These are phyloP conservation scores for Uromys caudimaculatus DNA, from an alignment of 2,797 vertebrate genomes.

Conservation along the genomic window DNA sequence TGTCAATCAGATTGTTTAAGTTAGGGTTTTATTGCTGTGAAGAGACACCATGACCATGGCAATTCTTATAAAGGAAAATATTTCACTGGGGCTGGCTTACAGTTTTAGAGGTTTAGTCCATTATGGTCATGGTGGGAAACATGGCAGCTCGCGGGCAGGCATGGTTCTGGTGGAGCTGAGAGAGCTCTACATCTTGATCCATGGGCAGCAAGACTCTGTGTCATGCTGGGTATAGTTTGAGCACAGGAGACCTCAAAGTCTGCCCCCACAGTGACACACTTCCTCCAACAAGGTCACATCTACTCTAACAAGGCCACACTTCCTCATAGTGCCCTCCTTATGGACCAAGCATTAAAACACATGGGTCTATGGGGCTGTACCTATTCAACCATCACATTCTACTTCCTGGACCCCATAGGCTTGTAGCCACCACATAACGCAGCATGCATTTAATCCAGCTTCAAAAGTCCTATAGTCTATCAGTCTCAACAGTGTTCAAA, in stretches of 20 bases:
- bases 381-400: not conserved
- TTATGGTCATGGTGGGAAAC: not conserved
- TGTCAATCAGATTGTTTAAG: not conserved
- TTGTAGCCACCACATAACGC: not conserved
- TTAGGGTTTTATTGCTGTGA: not conserved
- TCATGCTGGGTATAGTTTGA: not conserved
- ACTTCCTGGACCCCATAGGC: not conserved
- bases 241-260: not conserved
- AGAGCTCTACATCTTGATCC: not conserved
- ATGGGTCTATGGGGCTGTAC: not conserved
- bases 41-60: not conserved
- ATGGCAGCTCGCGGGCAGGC: not conserved
- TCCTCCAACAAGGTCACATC: not conserved
- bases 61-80: not conserved
- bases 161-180: not conserved
- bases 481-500: not conserved
- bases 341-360: not conserved
- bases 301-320: not conserved
- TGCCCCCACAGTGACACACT: not conserved
- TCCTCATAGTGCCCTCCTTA: not conserved
- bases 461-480: not conserved
- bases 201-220: not conserved
- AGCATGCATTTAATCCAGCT: not conserved
- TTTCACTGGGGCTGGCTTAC: not conserved
- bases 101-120: not conserved